phyloP scores from a whole-genome alignment of 1,140 invertebrate species.

The Acromyrmex heyeri region DNA sequence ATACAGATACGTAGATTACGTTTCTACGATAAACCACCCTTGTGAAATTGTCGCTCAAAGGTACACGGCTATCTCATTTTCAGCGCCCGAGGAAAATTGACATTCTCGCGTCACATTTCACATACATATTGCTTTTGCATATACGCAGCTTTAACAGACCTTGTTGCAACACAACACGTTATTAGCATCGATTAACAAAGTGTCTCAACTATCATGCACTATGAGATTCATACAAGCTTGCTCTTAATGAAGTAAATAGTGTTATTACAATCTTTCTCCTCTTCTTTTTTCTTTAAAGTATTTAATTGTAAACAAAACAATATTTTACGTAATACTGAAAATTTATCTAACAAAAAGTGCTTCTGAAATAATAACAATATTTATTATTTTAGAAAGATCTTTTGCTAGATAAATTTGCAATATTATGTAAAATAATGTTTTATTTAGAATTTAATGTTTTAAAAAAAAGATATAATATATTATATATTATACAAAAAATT shows the following conservation, averaged over 20 bases:
- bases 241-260: slow-evolving; percentile 5
- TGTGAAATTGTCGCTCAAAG: slow-evolving; percentile 49
- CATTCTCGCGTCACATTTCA: slow-evolving; percentile 40
- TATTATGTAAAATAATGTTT: too few species aligned
- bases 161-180: slow-evolving; percentile 36
- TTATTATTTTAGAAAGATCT: neutral
- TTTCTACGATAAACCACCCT: slow-evolving; percentile 21
- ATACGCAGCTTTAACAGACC: slow-evolving; percentile 5
- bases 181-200: slow-evolving; percentile 55
- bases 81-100: slow-evolving; percentile 29
- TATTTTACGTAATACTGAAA: neutral
- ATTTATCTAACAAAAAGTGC: neutral
- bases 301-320: neutral
- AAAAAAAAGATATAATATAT: too few species aligned
- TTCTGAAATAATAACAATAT: neutral
- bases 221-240: neutral
- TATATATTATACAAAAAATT: neutral
- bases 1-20: neutral
- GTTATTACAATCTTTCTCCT: slow-evolving; percentile 10
- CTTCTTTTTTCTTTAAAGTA: neutral
- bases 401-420: too few species aligned
- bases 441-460: too few species aligned
- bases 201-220: slow-evolving; percentile 22
- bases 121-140: slow-evolving; percentile 34
- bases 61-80: slow-evolving; percentile 17